Evolutionary conservation across 2,797 vertebrate species (phyloP), one percentile per base, ranked within the genome.

Genomic region (Capromys pilorides): DNA sequence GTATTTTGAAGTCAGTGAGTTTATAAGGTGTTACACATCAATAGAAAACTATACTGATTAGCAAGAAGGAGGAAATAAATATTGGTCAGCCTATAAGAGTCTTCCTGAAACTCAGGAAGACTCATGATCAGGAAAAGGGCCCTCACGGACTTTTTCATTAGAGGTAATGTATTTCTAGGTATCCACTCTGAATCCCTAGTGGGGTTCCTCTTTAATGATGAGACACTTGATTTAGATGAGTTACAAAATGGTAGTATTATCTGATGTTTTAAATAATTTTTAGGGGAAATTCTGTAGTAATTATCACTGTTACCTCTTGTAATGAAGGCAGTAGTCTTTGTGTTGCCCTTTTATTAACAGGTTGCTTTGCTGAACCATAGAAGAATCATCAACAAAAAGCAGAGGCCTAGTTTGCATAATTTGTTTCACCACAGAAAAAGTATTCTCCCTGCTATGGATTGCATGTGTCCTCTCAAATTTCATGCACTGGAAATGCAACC

Each of bases 221-320:
- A 96, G 62, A 71, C 24, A 92, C n/a, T 92, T 95, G 36, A 49
- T 57, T 91, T 33, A 91, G 61, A 79, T 71, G 51, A 75, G 21
- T 87, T 84, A 14, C 19, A 93, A 96, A 92, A 84, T 78, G n/a
- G 16, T 90, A 39, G 59, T 84, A 71, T 86, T 49, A 80, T 80
- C 10, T 45, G 49, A 95, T 69, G 86, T 9, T 80, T 90, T n/a
- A 82, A 92, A 71, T 88, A 90, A 80, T 92, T 90, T 45, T 66
- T 26, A 33, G 54, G 54, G 86, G n/a, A 94, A 91, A 67, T 73
- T 88, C 36, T 92, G 24, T 86, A 78, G 28, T 4, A 8, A 33
- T 92, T 64, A 80, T 96, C 54, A 86, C 26, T 49, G 49, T 59
- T 91, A 82, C 83, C 64, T 78, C 2, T 64, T 90, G 11, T 80